Base-by-base conservation (phyloP, 2,888 invertebrate genomes). In the Hydriomena furcata region DNA sequence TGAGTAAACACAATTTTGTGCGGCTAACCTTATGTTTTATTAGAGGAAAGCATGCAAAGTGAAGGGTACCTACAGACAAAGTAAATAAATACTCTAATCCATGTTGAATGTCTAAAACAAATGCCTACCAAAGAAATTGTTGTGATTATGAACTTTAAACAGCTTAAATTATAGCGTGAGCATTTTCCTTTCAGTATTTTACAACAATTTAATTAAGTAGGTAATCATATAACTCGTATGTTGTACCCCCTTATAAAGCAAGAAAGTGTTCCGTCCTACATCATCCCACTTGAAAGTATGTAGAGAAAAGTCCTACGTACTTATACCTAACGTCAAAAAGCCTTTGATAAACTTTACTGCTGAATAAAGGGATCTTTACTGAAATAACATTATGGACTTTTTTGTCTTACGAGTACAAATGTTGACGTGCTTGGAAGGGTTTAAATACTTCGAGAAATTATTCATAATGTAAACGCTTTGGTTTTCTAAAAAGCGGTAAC, bases 291-390 rank as follows among this genome's bases (percentile, higher is more conserved):
- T 3, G 7, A 13, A 31, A 38, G 8, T 27, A 38, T 20, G 24
- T 28, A 17, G 17, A 3, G 17, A 17, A 17, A 4, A 11, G n/a
- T 27, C 24, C 4, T 34, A 12, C 20, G 30, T 49, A 40, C 7
- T 23, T n/a, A n/a, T n/a, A n/a, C n/a, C n/a, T n/a, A n/a, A 45
- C 34, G 30, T 46, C 40, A 48, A 25, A 55, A 40, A 40, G 37
- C 52, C 42, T 55, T 47, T 50, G 23, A 38, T 35, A 45, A 53
- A 51, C 42, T 47, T 41, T 37, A 52, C 47, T 48, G 25, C 37
- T 44, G 49, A 41, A 47, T 36, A 46, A 45, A 40, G 36, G 48
- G 34, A 50, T 52, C 49, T 44, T 49, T 55, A 55, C 30, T 43
- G 46, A 42, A 52, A 49, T 45, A 47, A 49, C 45, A 46, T 41